phyloP scores from a whole-genome alignment of 2,113 vertebrate species.

The Sinocyclocheilus maitianheensis region DNA sequence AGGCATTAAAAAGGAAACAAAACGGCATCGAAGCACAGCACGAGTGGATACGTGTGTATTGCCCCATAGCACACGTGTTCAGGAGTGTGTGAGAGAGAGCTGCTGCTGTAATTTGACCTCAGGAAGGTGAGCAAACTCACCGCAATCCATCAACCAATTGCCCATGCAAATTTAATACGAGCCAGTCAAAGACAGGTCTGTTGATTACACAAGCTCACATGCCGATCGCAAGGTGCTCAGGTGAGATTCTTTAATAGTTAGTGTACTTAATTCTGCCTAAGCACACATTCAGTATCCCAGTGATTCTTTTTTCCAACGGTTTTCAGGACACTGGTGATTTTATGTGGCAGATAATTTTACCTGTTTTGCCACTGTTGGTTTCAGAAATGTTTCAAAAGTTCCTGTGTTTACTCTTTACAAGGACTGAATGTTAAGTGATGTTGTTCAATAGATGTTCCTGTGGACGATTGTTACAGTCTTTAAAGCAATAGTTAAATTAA shows the following conservation, averaged over 20 bases:
- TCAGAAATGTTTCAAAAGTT: background rate
- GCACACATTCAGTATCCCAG: background rate
- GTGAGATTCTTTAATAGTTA: conserved; percentile 2
- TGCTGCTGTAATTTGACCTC: conserved; percentile 52
- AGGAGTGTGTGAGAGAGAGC: conserved; percentile 17
- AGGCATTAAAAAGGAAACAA: background rate
- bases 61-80: conserved; percentile 23
- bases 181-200: conserved; percentile 36
- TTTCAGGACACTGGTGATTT: background rate
- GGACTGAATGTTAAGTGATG: background rate
- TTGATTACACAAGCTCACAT: conserved; percentile 42
- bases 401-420: background rate
- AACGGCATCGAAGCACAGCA: background rate
- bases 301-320: background rate
- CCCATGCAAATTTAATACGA: conserved; percentile 53
- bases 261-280: background rate
- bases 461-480: background rate
- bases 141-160: conserved; percentile 51
- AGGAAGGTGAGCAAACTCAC: conserved; percentile 41
- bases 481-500: background rate
- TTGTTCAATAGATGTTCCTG: background rate
- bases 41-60: conserved; percentile 11
- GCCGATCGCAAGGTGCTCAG: background rate
- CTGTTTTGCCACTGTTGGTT: background rate
- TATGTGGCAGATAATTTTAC: background rate